Percentiles rank a stretch among this genome's conserved stretches.
Conservation (phyloP, 1,140 invertebrate species). For the Drosophila navojoa region DNA sequence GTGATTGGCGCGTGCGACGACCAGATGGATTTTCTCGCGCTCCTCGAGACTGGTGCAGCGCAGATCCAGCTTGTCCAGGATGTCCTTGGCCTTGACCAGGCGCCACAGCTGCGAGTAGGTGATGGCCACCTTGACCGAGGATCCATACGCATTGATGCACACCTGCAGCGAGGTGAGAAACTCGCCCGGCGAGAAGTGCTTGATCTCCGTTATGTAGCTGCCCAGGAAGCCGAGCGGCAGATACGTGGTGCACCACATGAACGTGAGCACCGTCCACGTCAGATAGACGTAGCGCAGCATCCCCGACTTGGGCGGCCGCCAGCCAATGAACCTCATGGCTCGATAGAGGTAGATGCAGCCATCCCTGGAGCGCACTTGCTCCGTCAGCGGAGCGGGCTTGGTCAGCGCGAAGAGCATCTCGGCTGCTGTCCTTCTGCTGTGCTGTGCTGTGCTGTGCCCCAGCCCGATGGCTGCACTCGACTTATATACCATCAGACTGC, state of each 20-base stretch:
- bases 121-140: conserved; percentile 58
- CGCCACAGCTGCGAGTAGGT: conserved; percentile 59
- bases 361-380: conserved; percentile 46
- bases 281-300: conserved; percentile 57
- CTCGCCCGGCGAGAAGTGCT: conserved; percentile 56
- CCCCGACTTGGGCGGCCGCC: conserved; percentile 55
- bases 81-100: conserved; percentile 47
- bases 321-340: conserved; percentile 66
- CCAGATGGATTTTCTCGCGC: conserved; percentile 52
- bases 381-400: conserved; percentile 54
- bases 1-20: conserved; percentile 58
- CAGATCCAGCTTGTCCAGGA: conserved; percentile 55
- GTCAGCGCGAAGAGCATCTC: conserved; percentile 64
- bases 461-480: not conserved
- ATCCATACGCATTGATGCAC: conserved; percentile 66
- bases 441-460: no score
- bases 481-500: conserved; percentile 43
- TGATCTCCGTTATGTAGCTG: conserved; percentile 60
- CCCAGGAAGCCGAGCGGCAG: conserved; percentile 60
- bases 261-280: conserved; percentile 52
- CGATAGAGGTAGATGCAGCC: conserved; percentile 65
- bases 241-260: conserved; percentile 57
- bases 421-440: not conserved
- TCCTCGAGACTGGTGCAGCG: conserved; percentile 58
- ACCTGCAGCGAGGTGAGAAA: conserved; percentile 72